Evolutionary conservation across 2,888 invertebrate genomes (phyloP), one percentile per base, ranked within the genome.

Genomic region (Syrista parreyssii): DNA sequence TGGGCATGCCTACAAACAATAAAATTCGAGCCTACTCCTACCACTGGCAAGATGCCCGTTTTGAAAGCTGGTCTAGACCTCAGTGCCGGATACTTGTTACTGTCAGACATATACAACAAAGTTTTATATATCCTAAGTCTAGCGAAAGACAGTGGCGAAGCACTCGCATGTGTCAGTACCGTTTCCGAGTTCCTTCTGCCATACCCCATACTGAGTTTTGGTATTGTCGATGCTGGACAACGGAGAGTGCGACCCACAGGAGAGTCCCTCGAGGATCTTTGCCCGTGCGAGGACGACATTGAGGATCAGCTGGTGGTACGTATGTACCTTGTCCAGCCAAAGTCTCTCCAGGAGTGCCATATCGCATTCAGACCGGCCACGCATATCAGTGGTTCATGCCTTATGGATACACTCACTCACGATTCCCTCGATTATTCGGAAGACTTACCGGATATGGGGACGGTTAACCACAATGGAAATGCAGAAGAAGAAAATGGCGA

Each of bases 1-100:
- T 99, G 99, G 99, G 94, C 94, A 74, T 98, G 98, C 88, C 92
- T 98, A n/a, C 99, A 98, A 91, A 97, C 96, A 0, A 94, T 98
- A 68, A 94, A 93, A 40, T 96, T 97, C 88, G 91, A 93, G 2
- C 93, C 95, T 0, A 89, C 92, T 31, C 91, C 93, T 0, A 87
- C 89, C 31, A 90, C 92, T 2, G 84, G 91, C 6, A 89, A 90
- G 77, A 84, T 91, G 69, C 91, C 92, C 9, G 94, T 94, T 35
- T 91, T 97, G 71, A 96, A 97, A 90, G 96, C 97, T 0, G 94
- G 95, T 85, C 93, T 98, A 76, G 98, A 99, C 92, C 93, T 96
- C 73, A 96, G 96, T 74, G 97, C 98, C 0, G 95, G 94, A 82
- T 98, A 97, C 92, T 93, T 99, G 76, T 93, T 98, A 40, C 93